Conservation (phyloP, 2,113 vertebrate species). For the Ellobius talpinus region DNA sequence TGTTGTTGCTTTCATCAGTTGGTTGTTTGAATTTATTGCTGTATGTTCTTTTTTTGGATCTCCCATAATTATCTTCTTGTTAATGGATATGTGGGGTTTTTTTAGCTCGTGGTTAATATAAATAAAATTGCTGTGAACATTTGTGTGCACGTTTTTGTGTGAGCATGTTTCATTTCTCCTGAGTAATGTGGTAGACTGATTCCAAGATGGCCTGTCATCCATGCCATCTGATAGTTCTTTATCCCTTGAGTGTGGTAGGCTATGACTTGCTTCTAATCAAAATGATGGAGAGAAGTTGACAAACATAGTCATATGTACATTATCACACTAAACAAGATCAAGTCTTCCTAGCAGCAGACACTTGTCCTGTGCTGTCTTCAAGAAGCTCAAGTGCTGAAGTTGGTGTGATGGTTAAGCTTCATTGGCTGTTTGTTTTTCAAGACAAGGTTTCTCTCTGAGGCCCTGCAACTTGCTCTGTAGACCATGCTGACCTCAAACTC, state of each 20-base stretch:
- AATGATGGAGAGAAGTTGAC: neutral
- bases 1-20: neutral
- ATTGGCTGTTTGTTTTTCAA: neutral
- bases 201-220: neutral
- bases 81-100: conserved; percentile 24
- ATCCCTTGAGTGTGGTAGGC: neutral
- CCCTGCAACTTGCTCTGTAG: neutral
- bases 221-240: neutral
- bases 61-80: neutral
- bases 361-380: neutral
- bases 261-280: neutral
- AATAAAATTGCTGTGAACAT: conserved; percentile 26
- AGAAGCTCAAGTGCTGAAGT: neutral
- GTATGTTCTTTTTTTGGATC: neutral
- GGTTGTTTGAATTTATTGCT: conserved; percentile 37
- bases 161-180: conserved; percentile 28
- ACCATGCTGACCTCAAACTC: neutral
- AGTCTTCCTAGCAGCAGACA: neutral
- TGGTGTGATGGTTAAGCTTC: neutral
- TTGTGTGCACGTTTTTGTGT: conserved; percentile 22
- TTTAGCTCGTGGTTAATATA: neutral
- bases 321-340: neutral
- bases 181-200: neutral
- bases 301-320: neutral
- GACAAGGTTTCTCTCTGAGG: neutral